These are phyloP conservation scores for Berghia stephanieae DNA, from an alignment of 1,140 invertebrate genomes.

Conservation along the genomic window DNA sequence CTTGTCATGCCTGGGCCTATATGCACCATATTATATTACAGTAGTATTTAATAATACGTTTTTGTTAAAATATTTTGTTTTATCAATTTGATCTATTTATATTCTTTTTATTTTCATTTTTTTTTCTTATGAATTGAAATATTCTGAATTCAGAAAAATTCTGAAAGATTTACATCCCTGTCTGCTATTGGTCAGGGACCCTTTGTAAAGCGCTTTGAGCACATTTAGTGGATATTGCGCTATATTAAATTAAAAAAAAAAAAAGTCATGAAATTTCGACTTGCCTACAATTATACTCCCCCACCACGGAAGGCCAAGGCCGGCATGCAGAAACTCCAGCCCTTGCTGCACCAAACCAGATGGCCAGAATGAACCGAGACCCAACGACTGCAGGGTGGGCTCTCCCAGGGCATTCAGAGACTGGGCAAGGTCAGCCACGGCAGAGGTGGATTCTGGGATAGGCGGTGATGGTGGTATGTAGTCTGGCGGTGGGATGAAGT, in stretches of 20 bases:
- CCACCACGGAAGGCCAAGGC: conserved; percentile 88
- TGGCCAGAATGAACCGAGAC: conserved; percentile 81
- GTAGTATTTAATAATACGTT: no score
- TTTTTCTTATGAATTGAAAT: no score
- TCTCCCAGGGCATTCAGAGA: conserved; percentile 73
- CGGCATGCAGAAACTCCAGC: conserved; percentile 84
- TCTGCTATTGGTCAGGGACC: no score
- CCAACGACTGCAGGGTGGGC: conserved; percentile 80
- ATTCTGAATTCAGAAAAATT: no score
- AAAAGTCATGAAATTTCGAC: not conserved
- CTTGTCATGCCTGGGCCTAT: no score
- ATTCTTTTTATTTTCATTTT: no score
- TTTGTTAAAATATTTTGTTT: no score
- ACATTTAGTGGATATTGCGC: no score
- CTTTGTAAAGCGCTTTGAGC: no score
- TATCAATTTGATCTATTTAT: no score
- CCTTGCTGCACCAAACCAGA: conserved; percentile 81
- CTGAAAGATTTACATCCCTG: no score
- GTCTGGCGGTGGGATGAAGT: conserved; percentile 26
- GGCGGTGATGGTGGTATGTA: conserved; percentile 51
- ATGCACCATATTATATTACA: no score
- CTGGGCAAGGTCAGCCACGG: conserved; percentile 25
- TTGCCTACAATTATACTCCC: conserved; percentile 78
- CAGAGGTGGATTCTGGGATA: conserved; percentile 27
- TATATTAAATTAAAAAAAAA: not conserved